Percentiles rank a stretch among this genome's conserved stretches.
phyloP scores from a whole-genome alignment of 1,140 invertebrate genomes.

The Glomeris maerens region DNA sequence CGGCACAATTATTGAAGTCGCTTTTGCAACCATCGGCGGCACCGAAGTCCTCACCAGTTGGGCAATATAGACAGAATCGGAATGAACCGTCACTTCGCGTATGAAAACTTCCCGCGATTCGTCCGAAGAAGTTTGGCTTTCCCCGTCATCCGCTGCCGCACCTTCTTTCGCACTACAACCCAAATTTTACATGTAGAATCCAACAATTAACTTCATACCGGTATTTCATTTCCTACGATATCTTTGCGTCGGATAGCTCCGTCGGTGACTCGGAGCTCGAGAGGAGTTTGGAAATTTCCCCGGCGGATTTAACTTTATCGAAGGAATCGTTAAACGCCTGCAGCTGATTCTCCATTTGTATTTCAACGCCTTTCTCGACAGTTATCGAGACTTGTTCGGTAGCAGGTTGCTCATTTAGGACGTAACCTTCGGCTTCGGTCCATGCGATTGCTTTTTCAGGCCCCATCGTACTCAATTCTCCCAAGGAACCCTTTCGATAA shows the following conservation, averaged over 20 bases:
- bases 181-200: not conserved
- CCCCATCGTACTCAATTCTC: not conserved
- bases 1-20: too few relatives aligned
- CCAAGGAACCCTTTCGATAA: conserved; percentile 1
- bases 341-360: conserved; percentile 32
- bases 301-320: conserved; percentile 1
- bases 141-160: too few relatives aligned
- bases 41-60: not conserved
- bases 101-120: not conserved
- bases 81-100: not conserved
- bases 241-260: not conserved
- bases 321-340: conserved; percentile 27
- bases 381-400: conserved; percentile 5
- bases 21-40: too few relatives aligned
- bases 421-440: conserved; percentile 1
- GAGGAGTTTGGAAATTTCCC: too few relatives aligned
- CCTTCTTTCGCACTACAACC: not conserved
- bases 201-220: not conserved
- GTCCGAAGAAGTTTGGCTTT: not conserved
- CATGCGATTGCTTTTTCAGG: conserved; percentile 7
- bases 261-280: too few relatives aligned
- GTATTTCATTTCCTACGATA: not conserved
- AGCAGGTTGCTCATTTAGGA: conserved; percentile 7
- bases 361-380: conserved; percentile 22
- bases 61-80: conserved; percentile 3